Conservation (phyloP, 2,797 vertebrate genomes). For the Anabas testudineus region DNA sequence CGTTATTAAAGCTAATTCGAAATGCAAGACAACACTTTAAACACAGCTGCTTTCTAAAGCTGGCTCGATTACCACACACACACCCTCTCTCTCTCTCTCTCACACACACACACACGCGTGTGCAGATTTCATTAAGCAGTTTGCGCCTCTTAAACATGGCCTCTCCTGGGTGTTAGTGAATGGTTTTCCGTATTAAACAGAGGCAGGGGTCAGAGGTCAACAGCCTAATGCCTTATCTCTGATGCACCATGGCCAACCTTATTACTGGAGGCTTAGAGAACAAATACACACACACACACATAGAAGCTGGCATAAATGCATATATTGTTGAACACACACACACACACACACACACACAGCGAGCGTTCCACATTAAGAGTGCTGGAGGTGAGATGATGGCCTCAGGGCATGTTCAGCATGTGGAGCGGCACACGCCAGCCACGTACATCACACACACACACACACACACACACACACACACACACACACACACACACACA, state of each 20-base stretch:
- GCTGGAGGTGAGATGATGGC: conserved; percentile 79
- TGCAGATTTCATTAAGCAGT: conserved; percentile 70
- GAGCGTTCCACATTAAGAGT: conserved; percentile 50
- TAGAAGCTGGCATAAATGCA: conserved; percentile 55
- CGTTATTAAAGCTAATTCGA: conserved; percentile 48
- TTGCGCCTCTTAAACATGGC: conserved; percentile 67
- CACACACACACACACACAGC: conserved; percentile 16
- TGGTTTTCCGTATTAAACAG: conserved; percentile 74
- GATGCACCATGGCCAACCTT: conserved; percentile 81
- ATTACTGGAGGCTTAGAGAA: conserved; percentile 77
- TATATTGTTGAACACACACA: conserved; percentile 58
- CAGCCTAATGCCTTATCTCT: conserved; percentile 84
- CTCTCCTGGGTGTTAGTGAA: conserved; percentile 74
- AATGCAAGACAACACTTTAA: conserved; percentile 52
- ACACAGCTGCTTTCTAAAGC: conserved; percentile 63
- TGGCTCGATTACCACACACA: conserved; percentile 34
- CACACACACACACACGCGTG: conserved; percentile 41
- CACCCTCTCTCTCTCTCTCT: conserved; percentile 30
- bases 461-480: conserved; percentile 29
- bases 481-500: conserved; percentile 16
- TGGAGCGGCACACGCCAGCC: conserved; percentile 52
- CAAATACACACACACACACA: conserved; percentile 62
- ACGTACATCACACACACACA: conserved; percentile 26
- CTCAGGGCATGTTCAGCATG: conserved; percentile 79
- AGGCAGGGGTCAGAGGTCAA: conserved; percentile 77